These are phyloP conservation scores for Scaptomyza polygonia DNA, from an alignment of 2,888 invertebrate genomes.

Conservation along the genomic window DNA sequence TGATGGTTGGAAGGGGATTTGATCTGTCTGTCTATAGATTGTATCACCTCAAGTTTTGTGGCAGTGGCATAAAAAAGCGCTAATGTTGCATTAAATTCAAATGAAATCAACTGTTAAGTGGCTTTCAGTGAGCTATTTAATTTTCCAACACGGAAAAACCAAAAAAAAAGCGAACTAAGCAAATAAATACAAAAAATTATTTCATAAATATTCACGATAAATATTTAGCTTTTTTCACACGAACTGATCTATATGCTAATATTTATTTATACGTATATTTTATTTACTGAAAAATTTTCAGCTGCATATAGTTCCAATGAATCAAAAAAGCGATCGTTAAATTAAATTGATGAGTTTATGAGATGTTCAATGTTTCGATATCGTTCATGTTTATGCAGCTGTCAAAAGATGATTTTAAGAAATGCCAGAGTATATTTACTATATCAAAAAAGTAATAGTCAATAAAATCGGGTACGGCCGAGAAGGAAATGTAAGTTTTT, in stretches of 20 bases:
- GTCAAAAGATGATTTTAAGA: slow-evolving; percentile 31
- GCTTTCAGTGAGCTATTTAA: slow-evolving; percentile 79
- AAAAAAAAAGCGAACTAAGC: slow-evolving; percentile 19
- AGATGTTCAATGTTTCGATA: slow-evolving; percentile 32
- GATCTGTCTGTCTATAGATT: slow-evolving; percentile 41
- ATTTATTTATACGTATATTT: slow-evolving; percentile 52
- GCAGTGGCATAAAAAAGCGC: slow-evolving; percentile 62
- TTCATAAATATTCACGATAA: slow-evolving; percentile 66
- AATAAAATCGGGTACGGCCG: slow-evolving; percentile 4
- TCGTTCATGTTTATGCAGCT: slow-evolving; percentile 51
- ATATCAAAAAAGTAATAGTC: slow-evolving; percentile 1
- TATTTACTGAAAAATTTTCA: slow-evolving; percentile 31
- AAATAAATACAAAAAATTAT: slow-evolving; percentile 50
- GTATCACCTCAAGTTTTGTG: slow-evolving; percentile 58
- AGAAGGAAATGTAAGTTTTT: not conserved
- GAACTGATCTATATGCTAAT: slow-evolving; percentile 31
- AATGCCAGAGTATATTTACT: not conserved
- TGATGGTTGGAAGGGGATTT: too few species aligned
- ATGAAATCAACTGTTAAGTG: slow-evolving; percentile 78
- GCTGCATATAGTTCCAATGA: slow-evolving; percentile 39
- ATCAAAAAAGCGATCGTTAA: slow-evolving; percentile 36
- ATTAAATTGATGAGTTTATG: slow-evolving; percentile 24
- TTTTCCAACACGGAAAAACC: slow-evolving; percentile 57
- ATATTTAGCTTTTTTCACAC: slow-evolving; percentile 51
- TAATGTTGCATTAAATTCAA: slow-evolving; percentile 79